A percentile compares a stretch with the other conserved stretches of the same genome.
phyloP scores from a whole-genome alignment of 1,140 invertebrate species.

The Platyura marginata region DNA sequence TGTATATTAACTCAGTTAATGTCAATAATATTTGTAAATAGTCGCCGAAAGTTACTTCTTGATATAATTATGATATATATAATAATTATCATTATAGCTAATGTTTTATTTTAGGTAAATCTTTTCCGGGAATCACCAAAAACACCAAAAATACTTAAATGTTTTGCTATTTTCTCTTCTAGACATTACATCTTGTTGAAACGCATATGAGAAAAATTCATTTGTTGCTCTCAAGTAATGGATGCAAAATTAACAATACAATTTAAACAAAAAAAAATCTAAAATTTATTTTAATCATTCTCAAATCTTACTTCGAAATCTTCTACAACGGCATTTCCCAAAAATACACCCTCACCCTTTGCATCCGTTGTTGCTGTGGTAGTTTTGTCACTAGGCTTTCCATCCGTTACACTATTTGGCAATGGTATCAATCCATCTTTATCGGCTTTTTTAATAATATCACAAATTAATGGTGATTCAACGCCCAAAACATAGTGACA shows the following conservation, averaged over 20 bases:
- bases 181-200: no score
- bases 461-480: slow-evolving; percentile 76
- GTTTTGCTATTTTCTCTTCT: no score
- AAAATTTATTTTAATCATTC: slow-evolving; percentile 1
- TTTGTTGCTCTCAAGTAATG: no score
- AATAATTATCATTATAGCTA: no score
- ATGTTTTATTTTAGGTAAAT: no score
- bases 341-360: not conserved
- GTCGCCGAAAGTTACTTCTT: no score
- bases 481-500: slow-evolving; percentile 86
- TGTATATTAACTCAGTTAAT: no score
- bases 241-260: not conserved
- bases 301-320: not conserved
- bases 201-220: no score
- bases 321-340: not conserved
- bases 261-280: not conserved
- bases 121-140: no score
- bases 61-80: no score
- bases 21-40: no score
- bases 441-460: slow-evolving; percentile 57
- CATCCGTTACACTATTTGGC: not conserved
- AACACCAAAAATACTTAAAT: no score
- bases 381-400: not conserved
- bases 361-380: not conserved
- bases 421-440: slow-evolving; percentile 39